phyloP scores from a whole-genome alignment of 2,888 invertebrate genomes.

The Rhagonycha fulva region DNA sequence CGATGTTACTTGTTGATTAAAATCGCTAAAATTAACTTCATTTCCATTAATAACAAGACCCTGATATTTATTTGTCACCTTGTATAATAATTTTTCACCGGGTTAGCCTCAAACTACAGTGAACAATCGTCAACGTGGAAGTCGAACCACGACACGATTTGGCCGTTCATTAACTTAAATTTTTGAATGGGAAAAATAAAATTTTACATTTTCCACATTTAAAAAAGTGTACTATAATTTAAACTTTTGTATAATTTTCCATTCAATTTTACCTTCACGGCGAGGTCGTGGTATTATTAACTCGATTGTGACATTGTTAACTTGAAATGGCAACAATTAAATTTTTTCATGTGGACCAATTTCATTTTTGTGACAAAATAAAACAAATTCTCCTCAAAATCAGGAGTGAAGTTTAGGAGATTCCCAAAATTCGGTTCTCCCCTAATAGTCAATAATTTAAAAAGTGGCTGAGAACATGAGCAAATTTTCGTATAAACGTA shows the following conservation, averaged over 20 bases:
- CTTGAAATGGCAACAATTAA: background rate
- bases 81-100: too few relatives aligned
- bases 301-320: background rate
- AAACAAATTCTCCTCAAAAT: background rate
- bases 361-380: background rate
- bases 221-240: background rate
- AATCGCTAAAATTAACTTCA: background rate
- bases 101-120: too few relatives aligned
- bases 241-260: background rate
- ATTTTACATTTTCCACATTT: background rate
- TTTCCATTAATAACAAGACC: background rate
- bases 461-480: background rate
- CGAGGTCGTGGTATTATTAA: background rate
- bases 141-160: too few relatives aligned
- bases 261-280: background rate
- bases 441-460: background rate
- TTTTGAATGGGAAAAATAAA: too few relatives aligned
- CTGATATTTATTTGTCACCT: background rate
- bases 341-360: background rate
- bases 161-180: too few relatives aligned
- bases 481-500: background rate
- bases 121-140: too few relatives aligned
- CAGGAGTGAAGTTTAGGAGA: background rate
- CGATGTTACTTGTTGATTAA: background rate
- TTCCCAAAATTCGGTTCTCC: background rate